Percentiles rank a stretch among this genome's conserved stretches.
phyloP scores from a whole-genome alignment of 2,888 invertebrate species.

The Euzophera pinguis region DNA sequence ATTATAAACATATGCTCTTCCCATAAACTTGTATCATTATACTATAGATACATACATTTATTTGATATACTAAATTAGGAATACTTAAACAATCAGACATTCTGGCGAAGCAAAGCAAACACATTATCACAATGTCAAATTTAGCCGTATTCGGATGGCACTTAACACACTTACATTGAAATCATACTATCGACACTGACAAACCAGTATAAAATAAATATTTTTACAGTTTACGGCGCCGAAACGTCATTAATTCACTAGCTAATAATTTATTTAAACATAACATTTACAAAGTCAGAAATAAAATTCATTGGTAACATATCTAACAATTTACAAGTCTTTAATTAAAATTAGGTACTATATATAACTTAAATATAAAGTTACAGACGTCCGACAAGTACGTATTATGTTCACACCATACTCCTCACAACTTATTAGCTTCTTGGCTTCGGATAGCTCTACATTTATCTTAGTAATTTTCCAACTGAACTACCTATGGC shows the following conservation, averaged over 20 bases:
- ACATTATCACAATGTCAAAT: slow-evolving; percentile 36
- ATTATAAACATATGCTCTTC: background rate
- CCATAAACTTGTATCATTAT: background rate
- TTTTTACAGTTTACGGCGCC: slow-evolving; percentile 10
- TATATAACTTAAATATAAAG: slow-evolving; percentile 21
- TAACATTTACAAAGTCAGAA: slow-evolving; percentile 49
- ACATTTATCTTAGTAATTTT: slow-evolving; percentile 61
- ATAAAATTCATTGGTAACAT: slow-evolving; percentile 76
- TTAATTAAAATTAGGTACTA: slow-evolving; percentile 36
- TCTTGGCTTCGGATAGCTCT: slow-evolving; percentile 72
- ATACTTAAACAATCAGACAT: slow-evolving; percentile 27
- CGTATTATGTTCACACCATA: slow-evolving; percentile 34
- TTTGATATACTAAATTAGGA: background rate
- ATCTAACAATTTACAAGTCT: slow-evolving; percentile 63
- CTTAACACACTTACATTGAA: slow-evolving; percentile 27
- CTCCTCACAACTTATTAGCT: slow-evolving; percentile 60
- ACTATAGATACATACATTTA: background rate
- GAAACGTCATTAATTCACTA: background rate
- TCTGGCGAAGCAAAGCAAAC: slow-evolving; percentile 22
- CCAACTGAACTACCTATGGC: slow-evolving; percentile 69
- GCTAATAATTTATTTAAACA: slow-evolving; percentile 7
- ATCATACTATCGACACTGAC: slow-evolving; percentile 20
- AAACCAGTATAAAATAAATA: slow-evolving; percentile 17
- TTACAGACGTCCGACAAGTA: slow-evolving; percentile 11
- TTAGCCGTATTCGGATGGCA: slow-evolving; percentile 34